Evolutionary conservation across 2,113 vertebrate genomes (phyloP).

Genomic region (Ceuthmochares aereus): DNA sequence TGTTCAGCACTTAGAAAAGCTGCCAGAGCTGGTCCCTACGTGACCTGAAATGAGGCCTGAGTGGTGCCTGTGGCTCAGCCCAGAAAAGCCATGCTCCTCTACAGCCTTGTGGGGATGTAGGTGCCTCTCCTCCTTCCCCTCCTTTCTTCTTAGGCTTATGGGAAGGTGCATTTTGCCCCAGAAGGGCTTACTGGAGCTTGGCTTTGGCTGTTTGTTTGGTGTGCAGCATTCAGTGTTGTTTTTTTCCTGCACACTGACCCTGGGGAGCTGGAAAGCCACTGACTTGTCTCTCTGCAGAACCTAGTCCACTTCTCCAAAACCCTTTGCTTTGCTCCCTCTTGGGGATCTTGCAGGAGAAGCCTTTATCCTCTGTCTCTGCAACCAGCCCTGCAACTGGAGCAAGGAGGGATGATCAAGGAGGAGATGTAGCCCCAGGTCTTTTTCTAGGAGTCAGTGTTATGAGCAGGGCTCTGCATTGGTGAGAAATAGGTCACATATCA

Average conservation of each 20-base stretch:
- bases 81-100: background rate
- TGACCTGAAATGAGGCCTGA: background rate
- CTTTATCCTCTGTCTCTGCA: background rate
- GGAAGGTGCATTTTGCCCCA: background rate
- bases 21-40: fast-evolving
- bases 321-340: background rate
- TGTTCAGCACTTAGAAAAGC: background rate
- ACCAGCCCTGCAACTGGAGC: background rate
- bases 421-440: background rate
- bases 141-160: background rate
- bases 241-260: background rate
- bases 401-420: background rate
- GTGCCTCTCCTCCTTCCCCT: background rate
- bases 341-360: background rate
- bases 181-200: background rate
- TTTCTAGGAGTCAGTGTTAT: fast-evolving
- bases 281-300: background rate
- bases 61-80: background rate
- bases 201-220: background rate
- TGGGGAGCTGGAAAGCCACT: background rate
- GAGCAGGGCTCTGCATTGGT: fast-evolving
- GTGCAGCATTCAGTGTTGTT: background rate
- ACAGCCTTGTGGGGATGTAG: background rate
- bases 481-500: fast-evolving
- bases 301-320: background rate